Conservation (phyloP, 2,797 vertebrate species). For the Rhynchotus rufescens region DNA sequence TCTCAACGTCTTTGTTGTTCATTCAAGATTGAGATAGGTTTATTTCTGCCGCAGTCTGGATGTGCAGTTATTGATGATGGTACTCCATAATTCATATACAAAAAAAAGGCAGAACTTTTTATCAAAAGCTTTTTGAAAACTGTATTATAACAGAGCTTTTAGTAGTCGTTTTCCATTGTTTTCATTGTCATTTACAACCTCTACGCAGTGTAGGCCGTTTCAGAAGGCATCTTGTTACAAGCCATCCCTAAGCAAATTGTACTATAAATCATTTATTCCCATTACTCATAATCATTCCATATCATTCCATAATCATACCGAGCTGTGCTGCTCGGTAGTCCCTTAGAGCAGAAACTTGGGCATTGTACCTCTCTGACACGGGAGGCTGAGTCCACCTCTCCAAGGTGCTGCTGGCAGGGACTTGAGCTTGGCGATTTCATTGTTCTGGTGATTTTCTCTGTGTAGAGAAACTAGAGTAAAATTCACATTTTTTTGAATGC, state of each 20-base stretch:
- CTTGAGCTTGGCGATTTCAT: not conserved
- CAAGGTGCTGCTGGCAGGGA: rapidly evolving
- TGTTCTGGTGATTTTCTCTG: not conserved
- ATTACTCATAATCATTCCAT: not conserved
- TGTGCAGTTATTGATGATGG: not conserved
- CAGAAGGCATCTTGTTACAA: not conserved
- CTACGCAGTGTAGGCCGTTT: not conserved
- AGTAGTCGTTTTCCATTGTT: not conserved
- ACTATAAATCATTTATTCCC: not conserved
- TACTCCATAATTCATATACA: not conserved
- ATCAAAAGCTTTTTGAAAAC: not conserved
- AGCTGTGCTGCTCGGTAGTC: not conserved
- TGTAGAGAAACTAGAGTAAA: not conserved
- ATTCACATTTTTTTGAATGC: not conserved
- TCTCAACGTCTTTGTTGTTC: not conserved
- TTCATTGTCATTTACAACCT: not conserved
- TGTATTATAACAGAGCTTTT: not conserved
- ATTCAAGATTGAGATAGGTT: not conserved
- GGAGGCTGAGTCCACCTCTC: not conserved
- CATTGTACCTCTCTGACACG: not conserved
- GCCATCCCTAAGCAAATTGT: not conserved
- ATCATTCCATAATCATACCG: too few relatives aligned
- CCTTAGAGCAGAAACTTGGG: not conserved
- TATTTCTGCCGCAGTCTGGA: not conserved
- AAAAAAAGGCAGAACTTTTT: not conserved